phyloP scores from a whole-genome alignment of 2,888 invertebrate genomes.

The Tethea ocularis region DNA sequence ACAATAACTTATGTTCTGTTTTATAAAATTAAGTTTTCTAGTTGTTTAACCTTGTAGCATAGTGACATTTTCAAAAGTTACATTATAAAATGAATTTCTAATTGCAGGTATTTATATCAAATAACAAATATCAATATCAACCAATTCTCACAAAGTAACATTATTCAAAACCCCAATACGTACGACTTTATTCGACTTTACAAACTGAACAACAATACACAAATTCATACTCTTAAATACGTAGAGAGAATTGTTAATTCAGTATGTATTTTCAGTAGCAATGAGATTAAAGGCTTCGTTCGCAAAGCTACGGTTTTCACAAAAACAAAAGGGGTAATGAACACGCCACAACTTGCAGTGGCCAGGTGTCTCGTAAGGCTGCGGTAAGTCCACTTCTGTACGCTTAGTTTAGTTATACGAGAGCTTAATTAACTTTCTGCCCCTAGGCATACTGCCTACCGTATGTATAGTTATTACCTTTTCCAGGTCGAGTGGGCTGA shows the following conservation, averaged over 20 bases:
- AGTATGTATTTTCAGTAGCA: slow-evolving; percentile 1
- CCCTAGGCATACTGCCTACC: slow-evolving; percentile 16
- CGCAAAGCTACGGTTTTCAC: slow-evolving; percentile 11
- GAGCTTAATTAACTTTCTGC: slow-evolving; percentile 38
- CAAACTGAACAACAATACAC: slow-evolving; percentile 2
- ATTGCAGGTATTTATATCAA: too few species aligned
- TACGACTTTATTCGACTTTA: not conserved
- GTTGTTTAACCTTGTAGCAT: too few species aligned
- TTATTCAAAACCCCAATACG: not conserved
- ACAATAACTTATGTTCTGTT: too few species aligned
- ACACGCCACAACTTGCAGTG: slow-evolving; percentile 21
- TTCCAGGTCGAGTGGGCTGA: slow-evolving; percentile 63
- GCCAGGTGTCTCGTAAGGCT: slow-evolving; percentile 10
- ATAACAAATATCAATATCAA: not conserved
- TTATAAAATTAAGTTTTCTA: too few species aligned
- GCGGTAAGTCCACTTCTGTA: slow-evolving; percentile 16
- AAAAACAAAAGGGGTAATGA: slow-evolving; percentile 34
- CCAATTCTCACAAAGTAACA: not conserved
- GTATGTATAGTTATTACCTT: slow-evolving; percentile 56
- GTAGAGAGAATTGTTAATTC: slow-evolving; percentile 1
- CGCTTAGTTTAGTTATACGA: slow-evolving; percentile 30
- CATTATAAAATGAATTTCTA: too few species aligned
- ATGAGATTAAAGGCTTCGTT: slow-evolving; percentile 7
- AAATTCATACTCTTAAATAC: not conserved
- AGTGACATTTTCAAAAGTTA: too few species aligned